Evolutionary conservation across 64 coral and sea anemone species (phyloP).

Genomic region (Montipora efflorescens): DNA sequence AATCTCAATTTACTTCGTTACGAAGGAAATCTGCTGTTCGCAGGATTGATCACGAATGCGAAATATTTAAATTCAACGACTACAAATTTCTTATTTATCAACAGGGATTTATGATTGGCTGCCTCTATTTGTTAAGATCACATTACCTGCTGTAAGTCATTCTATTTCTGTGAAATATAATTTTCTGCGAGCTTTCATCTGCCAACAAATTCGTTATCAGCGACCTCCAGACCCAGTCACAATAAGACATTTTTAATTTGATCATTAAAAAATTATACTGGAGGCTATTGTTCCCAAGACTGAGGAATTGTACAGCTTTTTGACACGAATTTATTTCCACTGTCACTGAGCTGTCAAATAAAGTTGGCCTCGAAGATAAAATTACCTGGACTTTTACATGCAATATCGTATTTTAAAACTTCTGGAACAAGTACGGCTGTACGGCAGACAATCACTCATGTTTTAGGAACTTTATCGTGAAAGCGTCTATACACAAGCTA

Average conservation of each 20-base stretch:
- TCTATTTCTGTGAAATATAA: no score
- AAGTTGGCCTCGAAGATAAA: no score
- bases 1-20: background rate
- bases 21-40: background rate
- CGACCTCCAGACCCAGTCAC: background rate
- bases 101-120: background rate
- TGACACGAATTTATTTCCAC: background rate
- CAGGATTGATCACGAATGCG: background rate
- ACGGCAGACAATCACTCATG: no score
- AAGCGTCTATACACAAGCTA: no score
- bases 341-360: background rate
- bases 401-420: no score
- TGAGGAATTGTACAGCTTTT: background rate
- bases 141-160: background rate
- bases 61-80: background rate
- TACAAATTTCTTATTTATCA: background rate
- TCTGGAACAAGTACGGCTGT: no score
- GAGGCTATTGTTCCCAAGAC: background rate
- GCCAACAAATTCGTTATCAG: background rate
- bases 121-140: background rate
- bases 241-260: background rate
- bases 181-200: background rate
- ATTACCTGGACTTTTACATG: no score
- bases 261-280: background rate
- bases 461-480: no score